phyloP scores from a whole-genome alignment of 1,140 invertebrate genomes.

The Hesperophylax magnus region DNA sequence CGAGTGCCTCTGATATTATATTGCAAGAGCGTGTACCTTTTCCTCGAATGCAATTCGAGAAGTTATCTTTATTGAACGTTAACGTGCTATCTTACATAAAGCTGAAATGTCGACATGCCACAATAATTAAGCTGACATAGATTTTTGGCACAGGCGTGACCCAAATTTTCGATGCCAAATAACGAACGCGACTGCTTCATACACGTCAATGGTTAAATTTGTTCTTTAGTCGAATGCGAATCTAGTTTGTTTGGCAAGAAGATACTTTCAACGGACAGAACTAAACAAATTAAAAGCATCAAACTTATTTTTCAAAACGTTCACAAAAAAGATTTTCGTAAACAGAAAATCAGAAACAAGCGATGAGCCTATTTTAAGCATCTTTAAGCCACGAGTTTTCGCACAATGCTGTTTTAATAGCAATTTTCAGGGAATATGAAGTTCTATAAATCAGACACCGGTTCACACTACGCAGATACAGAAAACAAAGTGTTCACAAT shows the following conservation, averaged over 20 bases:
- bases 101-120: slow-evolving; percentile 56
- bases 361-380: too few species aligned
- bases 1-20: background rate
- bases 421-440: too few species aligned
- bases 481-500: too few species aligned
- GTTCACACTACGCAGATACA: too few species aligned
- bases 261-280: background rate
- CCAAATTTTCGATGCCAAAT: slow-evolving; percentile 55
- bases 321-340: background rate
- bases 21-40: slow-evolving; percentile 8
- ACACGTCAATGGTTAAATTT: slow-evolving; percentile 55
- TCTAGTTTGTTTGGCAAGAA: slow-evolving; percentile 14
- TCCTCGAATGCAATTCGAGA: background rate
- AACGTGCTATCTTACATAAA: slow-evolving; percentile 56
- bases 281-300: background rate
- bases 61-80: slow-evolving; percentile 10
- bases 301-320: background rate
- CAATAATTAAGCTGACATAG: slow-evolving; percentile 57
- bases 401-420: too few species aligned
- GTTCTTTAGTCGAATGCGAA: slow-evolving; percentile 37
- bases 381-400: too few species aligned
- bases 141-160: slow-evolving; percentile 55
- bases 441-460: too few species aligned
- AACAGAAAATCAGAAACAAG: background rate
- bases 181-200: slow-evolving; percentile 33